A percentile compares a stretch with the other conserved stretches of the same genome.
Evolutionary conservation across 2,797 vertebrate genomes (phyloP).

Genomic region (Vespertilio murinus): DNA sequence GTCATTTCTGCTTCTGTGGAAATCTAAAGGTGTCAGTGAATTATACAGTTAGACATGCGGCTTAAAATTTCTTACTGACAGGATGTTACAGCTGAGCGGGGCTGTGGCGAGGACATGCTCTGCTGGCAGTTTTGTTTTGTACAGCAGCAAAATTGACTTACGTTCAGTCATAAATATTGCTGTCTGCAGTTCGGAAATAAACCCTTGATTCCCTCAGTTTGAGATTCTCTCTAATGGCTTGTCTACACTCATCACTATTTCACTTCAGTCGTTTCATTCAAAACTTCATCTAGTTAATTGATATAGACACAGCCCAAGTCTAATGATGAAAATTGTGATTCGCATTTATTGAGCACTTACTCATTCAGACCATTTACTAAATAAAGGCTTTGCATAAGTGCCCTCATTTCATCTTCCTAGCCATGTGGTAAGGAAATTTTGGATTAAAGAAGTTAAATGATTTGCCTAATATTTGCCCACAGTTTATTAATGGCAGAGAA

Average conservation of each 20-base stretch:
- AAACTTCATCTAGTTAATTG: not conserved
- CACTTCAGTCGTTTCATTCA: not conserved
- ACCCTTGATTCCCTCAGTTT: not conserved
- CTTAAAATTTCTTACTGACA: not conserved
- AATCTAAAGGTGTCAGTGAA: not conserved
- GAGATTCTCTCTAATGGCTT: not conserved
- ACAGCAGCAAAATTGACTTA: not conserved
- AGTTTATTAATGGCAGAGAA: not conserved
- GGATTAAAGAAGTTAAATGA: not conserved
- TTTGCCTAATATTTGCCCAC: slow-evolving; percentile 31
- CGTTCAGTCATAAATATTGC: not conserved
- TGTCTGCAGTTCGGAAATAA: not conserved
- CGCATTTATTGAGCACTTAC: slow-evolving; percentile 15
- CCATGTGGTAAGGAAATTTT: not conserved
- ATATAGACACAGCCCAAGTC: not conserved
- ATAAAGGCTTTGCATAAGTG: not conserved
- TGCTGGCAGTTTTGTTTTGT: not conserved
- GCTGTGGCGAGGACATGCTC: not conserved
- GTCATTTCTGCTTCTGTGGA: not conserved
- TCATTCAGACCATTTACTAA: slow-evolving; percentile 38
- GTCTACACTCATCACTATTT: not conserved
- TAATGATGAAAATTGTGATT: slow-evolving; percentile 16
- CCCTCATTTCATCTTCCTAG: slow-evolving; percentile 24
- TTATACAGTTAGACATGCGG: not conserved
- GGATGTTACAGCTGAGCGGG: not conserved